phyloP scores from a whole-genome alignment of 2,888 invertebrate species.

The Salpingus planirostris region DNA sequence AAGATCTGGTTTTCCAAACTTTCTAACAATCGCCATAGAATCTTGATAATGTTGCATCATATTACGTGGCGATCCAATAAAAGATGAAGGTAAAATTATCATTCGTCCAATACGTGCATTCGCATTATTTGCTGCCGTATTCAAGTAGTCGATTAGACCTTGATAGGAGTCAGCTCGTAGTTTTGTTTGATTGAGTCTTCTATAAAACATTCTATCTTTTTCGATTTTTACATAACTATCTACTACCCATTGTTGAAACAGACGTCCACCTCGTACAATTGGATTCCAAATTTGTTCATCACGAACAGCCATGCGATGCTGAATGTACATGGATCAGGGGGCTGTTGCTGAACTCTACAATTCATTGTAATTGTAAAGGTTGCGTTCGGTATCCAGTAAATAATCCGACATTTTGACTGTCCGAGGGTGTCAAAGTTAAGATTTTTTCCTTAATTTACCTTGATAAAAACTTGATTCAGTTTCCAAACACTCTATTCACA shows the following conservation, averaged over 20 bases:
- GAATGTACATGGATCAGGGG: too few relatives aligned
- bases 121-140: slow-evolving; percentile 17
- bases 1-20: slow-evolving; percentile 30
- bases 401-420: too few relatives aligned
- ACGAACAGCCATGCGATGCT: background rate
- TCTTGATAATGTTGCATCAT: too few relatives aligned
- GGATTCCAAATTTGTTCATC: background rate
- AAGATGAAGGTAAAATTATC: slow-evolving; percentile 17
- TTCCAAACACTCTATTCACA: too few relatives aligned
- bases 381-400: too few relatives aligned
- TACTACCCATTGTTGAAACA: background rate
- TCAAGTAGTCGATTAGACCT: slow-evolving; percentile 22
- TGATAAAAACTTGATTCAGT: too few relatives aligned
- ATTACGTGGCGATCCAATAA: slow-evolving; percentile 22
- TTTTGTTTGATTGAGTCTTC: slow-evolving; percentile 3
- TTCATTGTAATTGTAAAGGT: too few relatives aligned
- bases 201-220: too few relatives aligned
- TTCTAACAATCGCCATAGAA: slow-evolving; percentile 38
- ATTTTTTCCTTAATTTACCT: too few relatives aligned
- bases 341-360: too few relatives aligned
- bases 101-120: slow-evolving; percentile 23
- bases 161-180: slow-evolving; percentile 5
- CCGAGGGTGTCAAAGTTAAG: too few relatives aligned
- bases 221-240: too few relatives aligned
- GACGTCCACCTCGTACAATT: background rate